These are phyloP conservation scores for Apogon talboti DNA, from an alignment of 2,797 vertebrate genomes.

Conservation along the genomic window DNA sequence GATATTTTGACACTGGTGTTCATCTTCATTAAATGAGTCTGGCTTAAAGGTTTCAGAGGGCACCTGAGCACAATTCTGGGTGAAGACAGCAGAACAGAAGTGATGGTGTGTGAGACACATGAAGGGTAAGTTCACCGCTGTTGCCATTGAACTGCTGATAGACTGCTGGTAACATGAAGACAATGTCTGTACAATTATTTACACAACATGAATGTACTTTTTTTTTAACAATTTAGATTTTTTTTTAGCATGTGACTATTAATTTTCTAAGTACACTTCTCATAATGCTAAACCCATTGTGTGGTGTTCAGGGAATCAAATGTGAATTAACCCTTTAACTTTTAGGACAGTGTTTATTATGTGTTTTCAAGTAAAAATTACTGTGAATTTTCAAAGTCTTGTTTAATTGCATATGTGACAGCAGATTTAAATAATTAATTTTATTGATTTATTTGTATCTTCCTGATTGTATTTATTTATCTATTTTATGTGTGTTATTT, in stretches of 20 bases:
- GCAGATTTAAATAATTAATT: neutral
- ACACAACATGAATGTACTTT: slow-evolving; percentile 11
- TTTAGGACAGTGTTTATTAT: neutral
- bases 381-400: neutral
- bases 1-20: slow-evolving; percentile 55
- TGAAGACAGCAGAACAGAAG: slow-evolving; percentile 52
- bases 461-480: neutral
- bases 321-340: slow-evolving; percentile 14
- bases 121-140: slow-evolving; percentile 69
- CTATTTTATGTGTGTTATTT: slow-evolving; percentile 5
- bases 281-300: neutral
- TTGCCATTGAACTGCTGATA: slow-evolving; percentile 26
- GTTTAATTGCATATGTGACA: neutral
- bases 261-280: neutral
- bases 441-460: neutral
- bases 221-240: neutral
- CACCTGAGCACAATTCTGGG: slow-evolving; percentile 38
- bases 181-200: slow-evolving; percentile 10
- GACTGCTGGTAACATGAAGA: neutral
- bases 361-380: slow-evolving; percentile 8
- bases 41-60: slow-evolving; percentile 53
- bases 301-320: slow-evolving; percentile 2
- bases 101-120: slow-evolving; percentile 49
- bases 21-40: slow-evolving; percentile 43
- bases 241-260: neutral